Percentiles rank a stretch among this genome's conserved stretches.
These are phyloP conservation scores for Drymonia ruficornis DNA, from an alignment of 2,888 invertebrate species.

Conservation along the genomic window DNA sequence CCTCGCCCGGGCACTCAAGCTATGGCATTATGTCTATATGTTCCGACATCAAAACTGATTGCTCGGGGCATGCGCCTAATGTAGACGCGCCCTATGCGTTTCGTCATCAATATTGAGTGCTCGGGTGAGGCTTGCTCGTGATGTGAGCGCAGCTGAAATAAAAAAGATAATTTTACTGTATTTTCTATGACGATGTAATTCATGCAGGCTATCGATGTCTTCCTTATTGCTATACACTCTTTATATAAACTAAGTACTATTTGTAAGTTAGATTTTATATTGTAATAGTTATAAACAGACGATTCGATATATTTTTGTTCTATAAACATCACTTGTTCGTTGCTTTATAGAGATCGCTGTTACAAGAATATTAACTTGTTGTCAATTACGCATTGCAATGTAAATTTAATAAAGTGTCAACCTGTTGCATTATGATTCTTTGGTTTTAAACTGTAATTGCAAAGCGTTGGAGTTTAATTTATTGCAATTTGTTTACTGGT, in stretches of 20 bases:
- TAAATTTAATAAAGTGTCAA: background rate
- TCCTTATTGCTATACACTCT: conserved; percentile 84
- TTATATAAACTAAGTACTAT: conserved; percentile 73
- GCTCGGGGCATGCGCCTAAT: too few species aligned
- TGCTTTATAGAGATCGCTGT: background rate
- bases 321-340: conserved; percentile 5
- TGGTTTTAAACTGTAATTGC: background rate
- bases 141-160: too few species aligned
- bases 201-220: conserved; percentile 85
- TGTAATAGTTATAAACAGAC: conserved; percentile 38
- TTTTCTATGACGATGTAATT: conserved; percentile 74
- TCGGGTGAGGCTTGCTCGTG: too few species aligned
- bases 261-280: conserved; percentile 75
- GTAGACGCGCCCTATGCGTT: too few species aligned
- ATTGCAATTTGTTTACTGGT: background rate
- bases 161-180: conserved; percentile 48
- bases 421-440: background rate
- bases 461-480: background rate
- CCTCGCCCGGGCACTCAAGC: too few species aligned
- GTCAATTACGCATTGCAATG: conserved; percentile 3
- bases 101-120: too few species aligned
- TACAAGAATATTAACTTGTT: conserved; percentile 5
- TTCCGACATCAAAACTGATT: too few species aligned
- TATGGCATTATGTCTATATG: too few species aligned
- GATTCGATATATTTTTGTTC: conserved; percentile 9